phyloP scores from a whole-genome alignment of 2,797 vertebrate genomes.

The Cuculus canorus region DNA sequence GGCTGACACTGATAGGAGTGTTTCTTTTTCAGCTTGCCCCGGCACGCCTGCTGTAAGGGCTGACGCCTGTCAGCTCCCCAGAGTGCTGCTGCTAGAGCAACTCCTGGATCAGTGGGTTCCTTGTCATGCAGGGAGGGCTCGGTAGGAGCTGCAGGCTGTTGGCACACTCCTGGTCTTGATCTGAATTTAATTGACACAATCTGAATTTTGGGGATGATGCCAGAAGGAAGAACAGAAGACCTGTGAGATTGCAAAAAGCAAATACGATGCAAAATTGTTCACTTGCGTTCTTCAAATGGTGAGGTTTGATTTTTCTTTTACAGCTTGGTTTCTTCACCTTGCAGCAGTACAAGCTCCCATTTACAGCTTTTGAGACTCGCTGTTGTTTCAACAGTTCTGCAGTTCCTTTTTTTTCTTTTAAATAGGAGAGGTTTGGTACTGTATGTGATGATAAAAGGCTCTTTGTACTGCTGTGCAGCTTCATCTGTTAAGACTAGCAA shows the following conservation, averaged over 20 bases:
- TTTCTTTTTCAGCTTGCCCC: neutral
- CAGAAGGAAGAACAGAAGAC: neutral
- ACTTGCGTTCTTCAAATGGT: neutral
- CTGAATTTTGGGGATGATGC: neutral
- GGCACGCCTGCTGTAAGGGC: neutral
- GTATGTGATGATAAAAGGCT: neutral
- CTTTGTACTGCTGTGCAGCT: neutral
- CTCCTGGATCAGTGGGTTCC: neutral
- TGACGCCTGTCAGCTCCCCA: conserved; percentile 1
- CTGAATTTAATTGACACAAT: conserved; percentile 15
- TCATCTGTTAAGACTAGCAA: neutral
- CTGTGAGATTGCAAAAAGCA: neutral
- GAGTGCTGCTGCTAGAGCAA: neutral
- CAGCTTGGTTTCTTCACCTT: neutral
- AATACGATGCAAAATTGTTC: neutral
- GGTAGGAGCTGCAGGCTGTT: neutral
- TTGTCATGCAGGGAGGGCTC: neutral
- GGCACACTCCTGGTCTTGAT: neutral
- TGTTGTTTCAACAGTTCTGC: neutral
- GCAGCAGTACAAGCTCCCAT: neutral
- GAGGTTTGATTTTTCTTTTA: neutral
- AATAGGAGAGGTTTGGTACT: neutral
- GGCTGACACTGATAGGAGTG: neutral
- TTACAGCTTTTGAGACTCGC: neutral
- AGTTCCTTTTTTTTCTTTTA: neutral